A percentile compares a stretch with the other conserved stretches of the same genome.
Conservation (phyloP, 2,888 invertebrate genomes). For the Labia minor region DNA sequence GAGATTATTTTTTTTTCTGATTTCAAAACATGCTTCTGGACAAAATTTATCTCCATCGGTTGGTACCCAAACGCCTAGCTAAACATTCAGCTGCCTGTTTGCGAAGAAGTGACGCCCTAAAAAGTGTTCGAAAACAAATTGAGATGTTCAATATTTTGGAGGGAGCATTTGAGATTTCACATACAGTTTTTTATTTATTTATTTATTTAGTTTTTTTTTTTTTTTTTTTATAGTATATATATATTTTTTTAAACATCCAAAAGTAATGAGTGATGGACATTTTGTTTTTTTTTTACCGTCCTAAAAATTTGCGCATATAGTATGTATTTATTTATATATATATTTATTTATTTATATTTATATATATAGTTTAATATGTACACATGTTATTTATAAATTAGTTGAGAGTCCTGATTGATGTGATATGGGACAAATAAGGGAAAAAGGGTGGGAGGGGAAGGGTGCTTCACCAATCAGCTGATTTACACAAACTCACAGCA, state of each 20-base stretch:
- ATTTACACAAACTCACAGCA: not conserved
- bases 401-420: not conserved
- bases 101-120: slow-evolving; percentile 5
- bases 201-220: no score
- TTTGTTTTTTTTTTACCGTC: not conserved
- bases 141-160: not conserved
- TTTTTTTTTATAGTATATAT: no score
- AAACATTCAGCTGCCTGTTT: not conserved
- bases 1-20: not conserved
- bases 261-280: slow-evolving; percentile 13
- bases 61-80: not conserved
- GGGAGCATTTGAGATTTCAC: slow-evolving; percentile 8
- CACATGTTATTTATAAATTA: slow-evolving; percentile 7
- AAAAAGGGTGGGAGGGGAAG: no score
- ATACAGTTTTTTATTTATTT: no score
- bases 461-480: not conserved
- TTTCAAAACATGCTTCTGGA: not conserved
- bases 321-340: not conserved
- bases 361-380: slow-evolving; percentile 13
- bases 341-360: slow-evolving; percentile 13
- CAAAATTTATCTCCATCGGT: not conserved
- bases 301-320: slow-evolving; percentile 13
- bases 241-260: slow-evolving; percentile 8
- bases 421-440: not conserved
- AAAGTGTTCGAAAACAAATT: not conserved